Evolutionary conservation across 2,888 invertebrate genomes (phyloP), one percentile per base, ranked within the genome.

Genomic region (Atrina japonica): DNA sequence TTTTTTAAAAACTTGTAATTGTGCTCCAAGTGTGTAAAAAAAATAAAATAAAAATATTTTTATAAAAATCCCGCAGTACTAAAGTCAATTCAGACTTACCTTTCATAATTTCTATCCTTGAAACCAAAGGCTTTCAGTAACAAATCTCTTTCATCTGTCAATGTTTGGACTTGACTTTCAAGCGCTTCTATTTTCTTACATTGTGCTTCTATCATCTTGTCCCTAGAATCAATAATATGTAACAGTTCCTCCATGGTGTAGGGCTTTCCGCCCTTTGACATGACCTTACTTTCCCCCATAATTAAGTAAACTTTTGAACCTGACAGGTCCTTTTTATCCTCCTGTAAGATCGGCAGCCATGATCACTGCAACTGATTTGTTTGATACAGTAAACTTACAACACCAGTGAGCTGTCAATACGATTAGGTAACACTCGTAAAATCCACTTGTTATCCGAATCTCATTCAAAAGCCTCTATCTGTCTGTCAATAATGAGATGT

Each of bases 241-340:
- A 50, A 52, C 40, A 63, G 41, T 41, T 63, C 63, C 35, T 52
- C 63, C 50, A 63, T 52, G 18, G 30, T 52, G 52, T 52, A 40
- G 21, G 40, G 47, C 7, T 49, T 50, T 11, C 25, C 5, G 23
- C 7, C n/a, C 16, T 63, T 21, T 16, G 61, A 49, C 40, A 49
- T 40, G 16, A 49, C 18, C 16, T 18, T 14, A 18, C 18, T 49
- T 18, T 61, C 40, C 63, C 52, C 50, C 30, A 29, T 63, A 21
- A 7, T 11, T 11, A 35, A 35, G 18, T n/a, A n/a, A n/a, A 49
- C 49, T 23, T n/a, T n/a, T 11, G 35, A 35, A 18, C 18, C 18
- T 49, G 21, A 18, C 5, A 49, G 23, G 18, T 18, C 49, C 18
- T 43, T 18, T 18, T 18, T 23, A 49, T 18, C 49, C 23, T 11